phyloP scores from a whole-genome alignment of 2,113 vertebrate species.

The Mellivora capensis region DNA sequence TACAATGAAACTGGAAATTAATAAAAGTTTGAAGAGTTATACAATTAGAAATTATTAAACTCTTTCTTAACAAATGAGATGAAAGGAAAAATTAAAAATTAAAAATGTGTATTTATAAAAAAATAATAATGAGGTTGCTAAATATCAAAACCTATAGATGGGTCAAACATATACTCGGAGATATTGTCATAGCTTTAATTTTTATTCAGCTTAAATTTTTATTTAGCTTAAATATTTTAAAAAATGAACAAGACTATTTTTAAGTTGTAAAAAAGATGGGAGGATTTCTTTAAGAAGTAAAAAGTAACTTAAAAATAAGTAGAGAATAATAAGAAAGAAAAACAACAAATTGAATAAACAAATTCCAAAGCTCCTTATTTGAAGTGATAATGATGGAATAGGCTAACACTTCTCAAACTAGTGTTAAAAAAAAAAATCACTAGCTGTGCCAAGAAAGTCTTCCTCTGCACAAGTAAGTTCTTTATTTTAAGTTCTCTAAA shows the following conservation, averaged over 20 bases:
- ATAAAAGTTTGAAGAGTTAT: background rate
- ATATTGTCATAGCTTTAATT: background rate
- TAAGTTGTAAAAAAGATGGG: background rate
- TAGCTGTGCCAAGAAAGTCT: constrained; percentile 33
- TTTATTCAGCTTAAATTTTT: background rate
- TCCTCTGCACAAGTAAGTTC: constrained; percentile 47
- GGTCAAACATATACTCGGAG: background rate
- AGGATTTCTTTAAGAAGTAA: background rate
- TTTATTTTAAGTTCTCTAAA: constrained; percentile 59
- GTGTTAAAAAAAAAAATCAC: background rate
- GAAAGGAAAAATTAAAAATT: background rate
- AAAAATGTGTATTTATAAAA: background rate
- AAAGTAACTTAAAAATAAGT: background rate
- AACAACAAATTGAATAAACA: background rate
- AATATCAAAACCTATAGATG: background rate
- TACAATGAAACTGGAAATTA: background rate
- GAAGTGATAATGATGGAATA: background rate
- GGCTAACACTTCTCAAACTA: background rate
- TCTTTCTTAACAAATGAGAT: background rate
- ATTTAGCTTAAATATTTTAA: constrained; percentile 24
- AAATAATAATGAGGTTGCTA: background rate
- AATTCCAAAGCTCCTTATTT: background rate
- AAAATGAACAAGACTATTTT: background rate
- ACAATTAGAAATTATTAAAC: background rate
- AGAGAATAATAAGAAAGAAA: background rate